Conservation (phyloP, 2,888 invertebrate genomes). For the Cyclophora punctaria region DNA sequence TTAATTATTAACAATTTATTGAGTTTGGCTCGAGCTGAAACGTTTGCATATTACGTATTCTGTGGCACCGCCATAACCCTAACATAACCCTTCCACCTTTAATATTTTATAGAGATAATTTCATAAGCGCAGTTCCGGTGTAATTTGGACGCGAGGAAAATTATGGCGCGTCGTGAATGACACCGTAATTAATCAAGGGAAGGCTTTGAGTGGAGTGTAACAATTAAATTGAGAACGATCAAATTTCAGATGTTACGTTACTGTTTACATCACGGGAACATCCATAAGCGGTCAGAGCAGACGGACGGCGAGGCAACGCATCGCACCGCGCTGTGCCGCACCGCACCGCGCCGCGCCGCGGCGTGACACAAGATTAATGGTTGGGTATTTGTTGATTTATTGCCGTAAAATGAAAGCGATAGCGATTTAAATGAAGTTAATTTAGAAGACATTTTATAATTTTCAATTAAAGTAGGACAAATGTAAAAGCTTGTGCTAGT, state of each 20-base stretch:
- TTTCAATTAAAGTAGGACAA: too few species aligned
- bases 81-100: too few species aligned
- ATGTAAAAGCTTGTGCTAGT: too few species aligned
- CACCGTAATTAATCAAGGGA: background rate
- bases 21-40: too few species aligned
- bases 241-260: slow-evolving; percentile 2
- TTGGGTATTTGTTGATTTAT: slow-evolving; percentile 25
- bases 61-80: too few species aligned
- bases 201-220: background rate
- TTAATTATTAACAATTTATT: too few species aligned
- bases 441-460: too few species aligned
- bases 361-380: slow-evolving; percentile 37
- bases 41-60: too few species aligned
- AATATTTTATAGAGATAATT: too few species aligned
- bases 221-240: background rate
- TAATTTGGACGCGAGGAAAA: too few species aligned
- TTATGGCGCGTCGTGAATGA: background rate
- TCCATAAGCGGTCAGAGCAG: slow-evolving; percentile 32
- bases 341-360: background rate
- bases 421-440: background rate
- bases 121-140: too few species aligned
- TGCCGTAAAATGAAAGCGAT: slow-evolving; percentile 6
- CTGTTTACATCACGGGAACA: slow-evolving; percentile 21
- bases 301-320: background rate
- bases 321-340: too few species aligned